Evolutionary conservation across 2,113 vertebrate species (phyloP).

Genomic region (Sterrhoptilus dennistouni): DNA sequence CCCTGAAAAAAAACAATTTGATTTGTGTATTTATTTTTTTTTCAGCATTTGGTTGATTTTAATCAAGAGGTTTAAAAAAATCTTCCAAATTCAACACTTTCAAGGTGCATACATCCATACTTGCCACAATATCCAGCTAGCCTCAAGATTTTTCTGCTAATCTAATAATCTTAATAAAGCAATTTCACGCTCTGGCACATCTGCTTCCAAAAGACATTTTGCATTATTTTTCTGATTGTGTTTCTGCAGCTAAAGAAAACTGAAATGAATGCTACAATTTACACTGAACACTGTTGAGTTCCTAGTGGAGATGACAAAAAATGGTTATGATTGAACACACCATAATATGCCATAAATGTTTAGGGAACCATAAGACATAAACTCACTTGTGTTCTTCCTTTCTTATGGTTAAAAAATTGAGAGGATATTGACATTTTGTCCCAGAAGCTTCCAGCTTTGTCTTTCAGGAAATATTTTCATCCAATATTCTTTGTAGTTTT

Average conservation of each 20-base stretch:
- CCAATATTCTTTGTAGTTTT: not conserved
- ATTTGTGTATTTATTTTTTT: not conserved
- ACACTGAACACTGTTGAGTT: not conserved
- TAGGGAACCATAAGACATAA: not conserved
- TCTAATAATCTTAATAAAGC: not conserved
- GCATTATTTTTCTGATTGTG: not conserved
- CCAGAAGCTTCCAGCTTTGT: not conserved
- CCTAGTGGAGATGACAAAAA: not conserved
- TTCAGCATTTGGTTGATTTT: not conserved
- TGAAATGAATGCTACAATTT: not conserved
- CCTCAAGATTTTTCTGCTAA: not conserved
- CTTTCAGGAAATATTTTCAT: not conserved
- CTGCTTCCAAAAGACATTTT: slow-evolving; percentile 6
- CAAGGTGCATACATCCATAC: not conserved
- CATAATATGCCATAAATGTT: not conserved
- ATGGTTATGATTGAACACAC: not conserved
- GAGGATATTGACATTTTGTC: not conserved
- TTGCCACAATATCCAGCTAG: not conserved
- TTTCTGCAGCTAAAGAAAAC: not conserved
- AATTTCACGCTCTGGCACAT: slow-evolving; percentile 15
- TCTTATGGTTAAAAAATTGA: not conserved
- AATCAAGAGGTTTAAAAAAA: not conserved
- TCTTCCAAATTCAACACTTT: not conserved
- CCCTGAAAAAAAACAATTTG: not conserved
- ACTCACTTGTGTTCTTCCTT: not conserved